Conservation (phyloP, 2,797 vertebrate genomes). For the Columba guinea region DNA sequence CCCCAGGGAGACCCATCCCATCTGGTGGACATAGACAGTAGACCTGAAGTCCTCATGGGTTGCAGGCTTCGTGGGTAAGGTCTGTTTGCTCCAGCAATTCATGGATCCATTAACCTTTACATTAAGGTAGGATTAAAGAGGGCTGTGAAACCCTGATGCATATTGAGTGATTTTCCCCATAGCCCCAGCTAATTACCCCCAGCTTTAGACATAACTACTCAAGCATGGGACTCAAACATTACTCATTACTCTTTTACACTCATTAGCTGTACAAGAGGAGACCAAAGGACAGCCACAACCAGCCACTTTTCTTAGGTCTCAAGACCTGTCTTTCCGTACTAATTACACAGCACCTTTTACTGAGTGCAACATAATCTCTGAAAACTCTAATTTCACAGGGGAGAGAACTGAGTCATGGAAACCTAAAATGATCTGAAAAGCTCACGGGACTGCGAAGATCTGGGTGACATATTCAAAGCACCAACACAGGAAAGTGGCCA, state of each 20-base stretch:
- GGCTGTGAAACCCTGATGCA: background rate
- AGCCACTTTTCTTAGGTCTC: background rate
- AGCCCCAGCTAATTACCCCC: background rate
- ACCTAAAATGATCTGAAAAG: background rate
- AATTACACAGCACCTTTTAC: background rate
- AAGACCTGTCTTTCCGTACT: background rate
- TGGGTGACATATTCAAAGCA: background rate
- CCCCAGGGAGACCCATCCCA: background rate
- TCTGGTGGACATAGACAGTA: background rate
- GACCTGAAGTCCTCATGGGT: fast-evolving
- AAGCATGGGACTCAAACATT: background rate
- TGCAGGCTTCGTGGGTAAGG: background rate
- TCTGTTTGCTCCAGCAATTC: background rate
- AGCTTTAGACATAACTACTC: background rate
- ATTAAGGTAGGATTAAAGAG: background rate
- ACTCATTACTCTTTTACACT: background rate
- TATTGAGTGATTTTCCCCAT: background rate
- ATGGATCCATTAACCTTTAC: background rate
- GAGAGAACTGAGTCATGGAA: background rate
- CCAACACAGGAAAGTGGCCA: background rate
- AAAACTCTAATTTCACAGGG: background rate
- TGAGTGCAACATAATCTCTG: background rate
- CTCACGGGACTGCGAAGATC: background rate
- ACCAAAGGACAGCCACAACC: background rate
- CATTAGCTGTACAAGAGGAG: background rate